Base-by-base conservation (phyloP, 2,888 invertebrate species). In the Dolichomitus sp. region DNA sequence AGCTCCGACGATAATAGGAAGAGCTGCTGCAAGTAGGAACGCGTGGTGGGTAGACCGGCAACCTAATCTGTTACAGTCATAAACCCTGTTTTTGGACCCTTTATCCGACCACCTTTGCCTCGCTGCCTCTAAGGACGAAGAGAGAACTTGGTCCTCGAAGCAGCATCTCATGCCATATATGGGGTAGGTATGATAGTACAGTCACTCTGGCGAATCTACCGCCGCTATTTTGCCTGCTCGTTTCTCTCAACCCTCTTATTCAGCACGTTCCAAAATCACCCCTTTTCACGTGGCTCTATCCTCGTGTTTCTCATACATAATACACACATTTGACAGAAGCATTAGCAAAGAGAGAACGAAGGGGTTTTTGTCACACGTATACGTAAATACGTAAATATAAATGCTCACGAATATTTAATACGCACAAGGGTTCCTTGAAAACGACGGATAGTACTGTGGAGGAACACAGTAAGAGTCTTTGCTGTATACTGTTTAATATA, bases 61-160 rank as follows among this genome's bases (percentile, higher is more conserved):
- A 89, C 90, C 92, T 93, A 92, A 93, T 93, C 93, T 92, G 92
- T 92, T 90, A 91, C 91, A 92, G 92, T 92, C 91, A 91, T 93
- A 92, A 93, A 92, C 92, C 90, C 91, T 89, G 89, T 92, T 91
- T 91, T 92, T 90, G 90, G 87, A 88, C 89, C 88, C 82, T 80
- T 83, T 73, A 72, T 76, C 65, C 74, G 30, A 69, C 80, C 78
- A 73, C 85, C 81, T 79, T 57, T 80, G 54, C 63, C 50, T 17
- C 65, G 52, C 59, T n/a, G 45, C 72, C 59, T 52, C 74, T 63
- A 70, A 74, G 75, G 80, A 52, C 68, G 48, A 48, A n/a, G 17
- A 48, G 48, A 48, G 48, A 30, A 68, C 68, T 68, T 17, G 69
- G 59, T 66, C 72, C 54, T 33, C 27, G 42, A 30, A 48, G 23